These are phyloP conservation scores for Coleophora flavipennella DNA, from an alignment of 2,888 invertebrate genomes.

Conservation along the genomic window DNA sequence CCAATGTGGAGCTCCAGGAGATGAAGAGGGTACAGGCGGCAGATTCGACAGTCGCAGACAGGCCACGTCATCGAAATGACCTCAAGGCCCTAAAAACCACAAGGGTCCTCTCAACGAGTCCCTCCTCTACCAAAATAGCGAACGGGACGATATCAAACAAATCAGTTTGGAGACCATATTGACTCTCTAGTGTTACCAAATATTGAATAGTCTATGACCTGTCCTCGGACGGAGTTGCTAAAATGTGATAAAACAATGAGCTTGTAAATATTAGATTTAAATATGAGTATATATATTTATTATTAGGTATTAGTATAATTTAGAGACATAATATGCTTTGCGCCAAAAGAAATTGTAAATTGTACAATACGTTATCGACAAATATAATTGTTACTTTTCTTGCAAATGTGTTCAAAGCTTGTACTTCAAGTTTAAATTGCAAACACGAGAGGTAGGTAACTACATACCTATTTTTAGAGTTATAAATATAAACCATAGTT, in stretches of 20 bases:
- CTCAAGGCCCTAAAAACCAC: conserved; percentile 74
- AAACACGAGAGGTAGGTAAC: conserved; percentile 12
- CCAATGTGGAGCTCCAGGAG: conserved; percentile 70
- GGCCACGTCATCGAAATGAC: conserved; percentile 60
- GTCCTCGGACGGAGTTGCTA: conserved; percentile 35
- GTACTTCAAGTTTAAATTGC: conserved; percentile 14
- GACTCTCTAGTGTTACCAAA: conserved; percentile 37
- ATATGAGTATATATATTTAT: conserved; percentile 53
- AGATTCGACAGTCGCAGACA: conserved; percentile 73
- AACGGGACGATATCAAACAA: conserved; percentile 73
- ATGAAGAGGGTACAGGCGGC: conserved; percentile 71
- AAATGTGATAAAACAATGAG: conserved; percentile 70
- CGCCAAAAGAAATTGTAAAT: conserved; percentile 28
- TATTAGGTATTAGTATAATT: conserved; percentile 33
- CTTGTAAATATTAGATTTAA: conserved; percentile 63
- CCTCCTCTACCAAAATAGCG: conserved; percentile 73
- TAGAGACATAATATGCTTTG: conserved; percentile 11
- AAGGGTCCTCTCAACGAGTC: conserved; percentile 52
- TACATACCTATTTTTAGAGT: conserved; percentile 23
- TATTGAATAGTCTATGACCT: conserved; percentile 28
- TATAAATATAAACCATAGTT: conserved; percentile 19
- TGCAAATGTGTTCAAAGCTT: conserved; percentile 59
- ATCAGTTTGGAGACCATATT: conserved; percentile 84
- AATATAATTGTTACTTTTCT: conserved; percentile 45
- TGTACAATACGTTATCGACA: conserved; percentile 23